A percentile compares a stretch with the other conserved stretches of the same genome.
These are phyloP conservation scores for Malachius bipustulatus DNA, from an alignment of 2,888 invertebrate species.

Conservation along the genomic window DNA sequence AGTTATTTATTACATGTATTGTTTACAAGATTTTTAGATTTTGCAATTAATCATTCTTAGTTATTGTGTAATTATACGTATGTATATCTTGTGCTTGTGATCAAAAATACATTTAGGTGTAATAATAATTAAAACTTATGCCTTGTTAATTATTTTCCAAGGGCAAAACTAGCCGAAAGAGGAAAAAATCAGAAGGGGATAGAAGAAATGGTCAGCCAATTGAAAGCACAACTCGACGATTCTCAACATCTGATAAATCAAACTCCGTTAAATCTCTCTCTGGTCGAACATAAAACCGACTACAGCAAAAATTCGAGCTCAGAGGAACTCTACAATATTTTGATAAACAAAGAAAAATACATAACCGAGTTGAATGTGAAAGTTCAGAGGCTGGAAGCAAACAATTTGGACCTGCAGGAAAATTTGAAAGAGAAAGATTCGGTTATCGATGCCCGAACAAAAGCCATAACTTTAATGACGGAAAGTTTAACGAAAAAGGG, in stretches of 20 bases:
- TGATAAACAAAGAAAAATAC: constrained; percentile 50
- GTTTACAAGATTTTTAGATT: too few relatives aligned
- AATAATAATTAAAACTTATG: neutral
- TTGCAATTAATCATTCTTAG: too few relatives aligned
- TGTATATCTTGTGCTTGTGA: too few relatives aligned
- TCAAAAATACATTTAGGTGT: too few relatives aligned
- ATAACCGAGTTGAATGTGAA: constrained; percentile 54
- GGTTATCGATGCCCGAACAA: constrained; percentile 69
- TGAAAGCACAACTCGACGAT: constrained; percentile 43
- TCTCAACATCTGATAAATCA: constrained; percentile 34
- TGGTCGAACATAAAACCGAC: constrained; percentile 27
- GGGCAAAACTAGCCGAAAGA: constrained; percentile 40
- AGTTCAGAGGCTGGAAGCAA: constrained; percentile 62
- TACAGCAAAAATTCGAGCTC: constrained; percentile 30
- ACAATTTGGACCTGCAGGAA: constrained; percentile 71
- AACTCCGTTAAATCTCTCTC: constrained; percentile 27
- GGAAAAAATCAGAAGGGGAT: constrained; percentile 41
- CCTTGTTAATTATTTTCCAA: constrained; percentile 18
- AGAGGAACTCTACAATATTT: constrained; percentile 34
- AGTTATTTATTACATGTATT: too few relatives aligned
- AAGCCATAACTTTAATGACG: constrained; percentile 64
- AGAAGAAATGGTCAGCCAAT: constrained; percentile 41
- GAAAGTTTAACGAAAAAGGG: constrained; percentile 58
- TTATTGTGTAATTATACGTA: too few relatives aligned
- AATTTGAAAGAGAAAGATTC: constrained; percentile 72